A percentile compares a stretch with the other conserved stretches of the same genome.
Evolutionary conservation across 92 coral and sea anemone species (phyloP).

Genomic region (Epizoanthus rinbou): DNA sequence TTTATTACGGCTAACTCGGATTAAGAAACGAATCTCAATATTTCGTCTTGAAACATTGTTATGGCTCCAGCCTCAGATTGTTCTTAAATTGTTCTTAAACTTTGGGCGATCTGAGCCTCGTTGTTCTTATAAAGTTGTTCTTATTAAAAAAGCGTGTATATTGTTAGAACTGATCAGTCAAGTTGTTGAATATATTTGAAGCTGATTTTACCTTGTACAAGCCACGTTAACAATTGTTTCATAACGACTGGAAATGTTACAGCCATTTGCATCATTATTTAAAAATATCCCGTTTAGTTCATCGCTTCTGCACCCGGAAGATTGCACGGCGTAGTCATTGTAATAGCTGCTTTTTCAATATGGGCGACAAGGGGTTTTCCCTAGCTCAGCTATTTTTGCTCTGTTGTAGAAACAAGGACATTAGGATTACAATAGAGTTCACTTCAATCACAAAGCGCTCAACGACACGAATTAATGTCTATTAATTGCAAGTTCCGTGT

Average conservation of each 20-base stretch:
- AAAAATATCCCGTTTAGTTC: slow-evolving; percentile 1
- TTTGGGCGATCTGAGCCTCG: no score
- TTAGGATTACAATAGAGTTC: neutral
- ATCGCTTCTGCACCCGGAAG: slow-evolving; percentile 24
- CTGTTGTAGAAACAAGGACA: neutral
- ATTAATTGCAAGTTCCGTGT: neutral
- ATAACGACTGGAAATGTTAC: neutral
- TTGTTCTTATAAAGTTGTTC: no score
- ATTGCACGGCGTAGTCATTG: neutral
- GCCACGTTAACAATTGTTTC: neutral
- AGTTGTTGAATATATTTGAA: neutral
- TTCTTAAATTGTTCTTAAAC: no score
- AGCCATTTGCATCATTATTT: slow-evolving; percentile 6
- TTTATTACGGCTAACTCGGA: no score
- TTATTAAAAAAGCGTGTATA: no score
- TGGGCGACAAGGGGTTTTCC: slow-evolving; percentile 16
- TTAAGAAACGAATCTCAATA: no score
- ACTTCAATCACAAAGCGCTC: neutral
- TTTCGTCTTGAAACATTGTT: no score
- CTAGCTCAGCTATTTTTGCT: slow-evolving; percentile 14
- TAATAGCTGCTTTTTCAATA: neutral
- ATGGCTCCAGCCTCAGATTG: no score
- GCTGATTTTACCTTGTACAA: neutral
- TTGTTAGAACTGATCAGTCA: neutral
- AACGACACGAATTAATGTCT: neutral